phyloP scores from a whole-genome alignment of 2,797 vertebrate genomes.

The Pseudopleuronectes americanus region DNA sequence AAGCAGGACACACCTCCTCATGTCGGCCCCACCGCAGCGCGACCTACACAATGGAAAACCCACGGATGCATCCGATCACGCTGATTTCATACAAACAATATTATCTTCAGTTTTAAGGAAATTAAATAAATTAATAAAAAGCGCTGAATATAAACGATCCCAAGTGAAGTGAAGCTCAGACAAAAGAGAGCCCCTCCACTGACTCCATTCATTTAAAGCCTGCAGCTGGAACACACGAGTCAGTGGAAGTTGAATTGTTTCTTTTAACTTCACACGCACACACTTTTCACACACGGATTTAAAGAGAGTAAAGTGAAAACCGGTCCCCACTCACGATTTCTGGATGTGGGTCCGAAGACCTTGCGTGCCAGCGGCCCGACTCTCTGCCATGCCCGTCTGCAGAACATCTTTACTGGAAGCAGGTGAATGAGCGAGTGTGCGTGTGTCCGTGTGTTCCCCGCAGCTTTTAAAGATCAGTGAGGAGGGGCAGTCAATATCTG shows the following conservation, averaged over 20 bases:
- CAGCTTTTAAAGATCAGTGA: constrained; percentile 21
- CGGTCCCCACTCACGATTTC: constrained; percentile 62
- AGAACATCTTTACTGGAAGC: constrained; percentile 71
- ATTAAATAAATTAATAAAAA: background rate
- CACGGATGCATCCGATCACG: too few relatives aligned
- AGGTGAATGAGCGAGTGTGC: constrained; percentile 12
- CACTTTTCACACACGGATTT: too few relatives aligned
- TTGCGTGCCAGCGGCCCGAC: constrained; percentile 75
- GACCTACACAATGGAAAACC: background rate
- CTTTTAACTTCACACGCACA: background rate
- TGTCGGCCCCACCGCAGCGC: constrained; percentile 1
- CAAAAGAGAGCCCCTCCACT: too few relatives aligned
- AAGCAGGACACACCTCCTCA: constrained; percentile 58
- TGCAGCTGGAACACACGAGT: background rate
- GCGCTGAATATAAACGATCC: too few relatives aligned
- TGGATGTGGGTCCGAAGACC: constrained; percentile 50
- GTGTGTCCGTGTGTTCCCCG: constrained; percentile 17
- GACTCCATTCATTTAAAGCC: fast-evolving
- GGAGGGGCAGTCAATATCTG: constrained; percentile 9
- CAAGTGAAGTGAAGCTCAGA: too few relatives aligned
- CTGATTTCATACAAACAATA: too few relatives aligned
- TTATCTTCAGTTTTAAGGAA: background rate
- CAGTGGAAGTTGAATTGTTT: background rate
- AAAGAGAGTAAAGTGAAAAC: too few relatives aligned
- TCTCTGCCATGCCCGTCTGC: constrained; percentile 77